Percentiles rank a stretch among this genome's conserved stretches.
phyloP scores from a whole-genome alignment of 2,888 invertebrate genomes.

The Sympetrum striolatum region DNA sequence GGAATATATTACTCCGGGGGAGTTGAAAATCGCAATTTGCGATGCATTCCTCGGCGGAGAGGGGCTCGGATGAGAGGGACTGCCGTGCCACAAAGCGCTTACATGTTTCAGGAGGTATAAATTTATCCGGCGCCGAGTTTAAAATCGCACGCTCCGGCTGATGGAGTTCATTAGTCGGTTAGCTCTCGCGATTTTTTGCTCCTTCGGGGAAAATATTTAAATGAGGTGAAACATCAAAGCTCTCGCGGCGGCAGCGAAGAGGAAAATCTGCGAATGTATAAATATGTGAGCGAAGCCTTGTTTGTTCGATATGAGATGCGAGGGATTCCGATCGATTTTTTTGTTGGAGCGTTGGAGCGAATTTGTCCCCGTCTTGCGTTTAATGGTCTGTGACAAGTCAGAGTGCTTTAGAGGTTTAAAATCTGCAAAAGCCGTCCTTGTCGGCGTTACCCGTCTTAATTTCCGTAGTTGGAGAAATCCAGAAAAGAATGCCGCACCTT shows the following conservation, averaged over 20 bases:
- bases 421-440: too few relatives aligned
- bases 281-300: too few relatives aligned
- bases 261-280: not conserved
- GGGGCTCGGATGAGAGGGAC: not conserved
- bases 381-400: too few relatives aligned
- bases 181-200: not conserved
- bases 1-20: not conserved
- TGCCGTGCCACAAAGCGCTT: not conserved
- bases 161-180: not conserved
- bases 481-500: too few relatives aligned
- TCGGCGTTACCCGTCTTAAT: too few relatives aligned
- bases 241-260: not conserved
- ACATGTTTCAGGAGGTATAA: not conserved
- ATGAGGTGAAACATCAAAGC: not conserved
- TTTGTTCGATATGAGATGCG: too few relatives aligned
- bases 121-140: not conserved
- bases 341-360: too few relatives aligned
- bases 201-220: not conserved
- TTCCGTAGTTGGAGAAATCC: too few relatives aligned
- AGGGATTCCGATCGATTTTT: too few relatives aligned
- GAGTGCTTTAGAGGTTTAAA: too few relatives aligned
- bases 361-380: too few relatives aligned
- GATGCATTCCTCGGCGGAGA: not conserved
- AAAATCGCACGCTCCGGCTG: not conserved
- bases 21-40: not conserved